phyloP scores from a whole-genome alignment of 2,888 invertebrate species.

The Macrosiphum euphorbiae region DNA sequence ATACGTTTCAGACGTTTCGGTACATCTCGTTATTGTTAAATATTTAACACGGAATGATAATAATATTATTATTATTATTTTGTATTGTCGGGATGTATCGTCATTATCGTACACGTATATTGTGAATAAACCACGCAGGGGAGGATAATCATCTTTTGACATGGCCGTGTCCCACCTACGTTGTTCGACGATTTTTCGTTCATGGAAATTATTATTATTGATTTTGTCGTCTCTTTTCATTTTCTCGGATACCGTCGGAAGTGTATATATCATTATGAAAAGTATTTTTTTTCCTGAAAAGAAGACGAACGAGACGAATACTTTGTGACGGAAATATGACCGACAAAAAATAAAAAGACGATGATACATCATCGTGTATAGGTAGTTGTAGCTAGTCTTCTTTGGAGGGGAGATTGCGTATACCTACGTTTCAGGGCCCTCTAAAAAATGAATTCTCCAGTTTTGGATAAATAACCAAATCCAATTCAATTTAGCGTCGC shows the following conservation, averaged over 20 bases:
- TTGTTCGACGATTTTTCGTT: constrained; percentile 10
- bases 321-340: neutral
- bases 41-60: neutral
- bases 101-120: neutral
- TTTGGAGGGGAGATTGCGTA: neutral
- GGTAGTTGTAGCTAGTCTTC: neutral
- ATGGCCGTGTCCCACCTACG: neutral
- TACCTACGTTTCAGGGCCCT: neutral
- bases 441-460: neutral
- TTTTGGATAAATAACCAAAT: neutral
- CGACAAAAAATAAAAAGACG: neutral
- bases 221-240: constrained; percentile 4
- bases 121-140: neutral
- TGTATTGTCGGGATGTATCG: neutral
- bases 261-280: neutral
- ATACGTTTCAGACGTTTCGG: neutral
- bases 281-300: constrained; percentile 26
- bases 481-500: neutral
- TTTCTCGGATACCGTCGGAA: constrained; percentile 7
- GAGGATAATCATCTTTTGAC: neutral
- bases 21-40: neutral
- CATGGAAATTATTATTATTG: neutral
- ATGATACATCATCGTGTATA: neutral
- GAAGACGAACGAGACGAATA: neutral
- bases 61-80: neutral